These are phyloP conservation scores for Drosophila borealis DNA, from an alignment of 2,888 invertebrate species.

Conservation along the genomic window DNA sequence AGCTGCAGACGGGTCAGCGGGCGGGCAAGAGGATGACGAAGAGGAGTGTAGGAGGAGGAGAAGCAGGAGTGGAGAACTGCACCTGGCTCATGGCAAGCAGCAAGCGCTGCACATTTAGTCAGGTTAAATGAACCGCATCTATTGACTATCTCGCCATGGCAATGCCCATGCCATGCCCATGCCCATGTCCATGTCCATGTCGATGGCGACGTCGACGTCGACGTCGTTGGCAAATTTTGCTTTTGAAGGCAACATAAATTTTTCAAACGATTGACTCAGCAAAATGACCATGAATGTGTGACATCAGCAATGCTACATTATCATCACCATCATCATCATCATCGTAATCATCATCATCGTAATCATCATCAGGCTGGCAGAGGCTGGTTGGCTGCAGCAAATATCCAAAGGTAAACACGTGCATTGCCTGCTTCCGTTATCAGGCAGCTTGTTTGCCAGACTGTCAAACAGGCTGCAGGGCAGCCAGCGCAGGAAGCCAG, in stretches of 20 bases:
- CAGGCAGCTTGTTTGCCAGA: constrained; percentile 73
- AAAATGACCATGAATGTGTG: constrained; percentile 80
- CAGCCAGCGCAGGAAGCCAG: constrained; percentile 11
- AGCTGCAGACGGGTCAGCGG: constrained; percentile 2
- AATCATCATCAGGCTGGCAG: constrained; percentile 25
- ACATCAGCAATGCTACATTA: constrained; percentile 66
- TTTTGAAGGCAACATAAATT: constrained; percentile 80
- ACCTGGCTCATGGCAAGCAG: constrained; percentile 30
- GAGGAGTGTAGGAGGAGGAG: not conserved
- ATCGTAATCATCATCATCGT: constrained; percentile 19
- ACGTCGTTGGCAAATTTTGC: constrained; percentile 71
- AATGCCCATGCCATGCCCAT: constrained; percentile 16
- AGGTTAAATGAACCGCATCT: constrained; percentile 79
- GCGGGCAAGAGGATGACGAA: not conserved
- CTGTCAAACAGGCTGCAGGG: constrained; percentile 28
- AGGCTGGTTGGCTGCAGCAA: constrained; percentile 39
- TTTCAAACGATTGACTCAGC: constrained; percentile 80
- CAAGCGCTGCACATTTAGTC: constrained; percentile 74
- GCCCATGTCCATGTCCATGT: constrained; percentile 12
- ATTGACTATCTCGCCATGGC: constrained; percentile 70
- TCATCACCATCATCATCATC: constrained; percentile 17
- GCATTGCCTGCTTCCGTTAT: constrained; percentile 77
- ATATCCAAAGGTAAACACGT: constrained; percentile 76
- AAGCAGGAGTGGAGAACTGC: not conserved
- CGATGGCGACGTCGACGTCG: constrained; percentile 14